phyloP scores from a whole-genome alignment of 2,888 invertebrate species.

The Arrhopalites spinosus region DNA sequence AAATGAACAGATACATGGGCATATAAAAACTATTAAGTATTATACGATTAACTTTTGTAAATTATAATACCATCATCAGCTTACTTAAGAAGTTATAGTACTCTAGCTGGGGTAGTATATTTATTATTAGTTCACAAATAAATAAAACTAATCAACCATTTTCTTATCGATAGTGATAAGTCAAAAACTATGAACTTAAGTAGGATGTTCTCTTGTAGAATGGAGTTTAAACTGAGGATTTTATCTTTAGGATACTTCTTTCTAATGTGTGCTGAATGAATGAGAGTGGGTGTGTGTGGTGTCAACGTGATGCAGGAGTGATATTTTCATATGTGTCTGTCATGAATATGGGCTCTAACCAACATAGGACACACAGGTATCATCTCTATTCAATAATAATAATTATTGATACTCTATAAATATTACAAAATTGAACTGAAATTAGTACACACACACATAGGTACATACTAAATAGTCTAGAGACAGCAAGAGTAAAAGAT shows the following conservation, averaged over 20 bases:
- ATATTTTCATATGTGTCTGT: background rate
- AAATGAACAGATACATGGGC: background rate
- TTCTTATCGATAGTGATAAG: background rate
- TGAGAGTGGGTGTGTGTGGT: constrained; percentile 19
- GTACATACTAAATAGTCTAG: no score
- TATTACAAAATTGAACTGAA: background rate
- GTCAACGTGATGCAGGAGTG: constrained; percentile 30
- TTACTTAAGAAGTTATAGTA: no score
- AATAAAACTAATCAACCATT: constrained; percentile 15
- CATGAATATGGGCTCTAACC: no score
- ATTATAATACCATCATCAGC: background rate
- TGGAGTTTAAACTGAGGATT: no score
- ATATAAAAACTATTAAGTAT: no score
- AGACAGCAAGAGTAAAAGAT: no score
- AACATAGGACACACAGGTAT: background rate
- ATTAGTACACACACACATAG: background rate
- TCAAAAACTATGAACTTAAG: background rate
- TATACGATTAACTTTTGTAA: background rate
- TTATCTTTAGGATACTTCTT: no score
- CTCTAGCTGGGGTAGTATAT: background rate
- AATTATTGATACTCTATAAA: background rate
- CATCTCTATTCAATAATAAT: background rate
- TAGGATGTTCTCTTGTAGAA: no score
- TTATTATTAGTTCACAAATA: constrained; percentile 24
- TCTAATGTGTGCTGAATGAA: constrained; percentile 25